Percentiles rank a stretch among this genome's conserved stretches.
phyloP scores from a whole-genome alignment of 2,888 invertebrate genomes.

The Hetaerina titia region DNA sequence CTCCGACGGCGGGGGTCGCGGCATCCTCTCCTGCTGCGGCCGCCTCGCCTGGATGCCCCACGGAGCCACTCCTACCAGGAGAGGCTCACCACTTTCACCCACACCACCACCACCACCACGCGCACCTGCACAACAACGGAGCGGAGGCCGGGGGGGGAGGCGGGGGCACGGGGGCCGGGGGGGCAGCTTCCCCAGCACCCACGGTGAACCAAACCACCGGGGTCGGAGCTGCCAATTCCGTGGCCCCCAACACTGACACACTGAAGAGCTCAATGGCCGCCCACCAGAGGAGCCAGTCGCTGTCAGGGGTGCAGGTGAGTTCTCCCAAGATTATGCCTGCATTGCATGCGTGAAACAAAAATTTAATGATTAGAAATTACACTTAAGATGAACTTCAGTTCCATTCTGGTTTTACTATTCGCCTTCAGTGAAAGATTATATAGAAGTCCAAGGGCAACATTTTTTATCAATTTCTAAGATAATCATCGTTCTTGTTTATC shows the following conservation, averaged over 20 bases:
- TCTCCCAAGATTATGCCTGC: neutral
- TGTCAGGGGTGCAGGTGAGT: conserved; percentile 75
- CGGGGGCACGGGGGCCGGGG: conserved; percentile 68
- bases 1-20: conserved; percentile 76
- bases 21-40: conserved; percentile 73
- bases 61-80: conserved; percentile 68
- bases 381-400: too few relatives aligned
- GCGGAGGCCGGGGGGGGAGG: neutral
- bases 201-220: conserved; percentile 71
- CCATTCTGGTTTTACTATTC: too few relatives aligned
- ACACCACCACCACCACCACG: conserved; percentile 55
- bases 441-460: too few relatives aligned
- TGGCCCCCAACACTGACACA: conserved; percentile 74
- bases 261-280: conserved; percentile 76
- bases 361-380: too few relatives aligned
- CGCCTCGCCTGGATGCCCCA: conserved; percentile 46
- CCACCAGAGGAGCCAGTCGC: conserved; percentile 77
- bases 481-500: too few relatives aligned
- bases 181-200: conserved; percentile 72
- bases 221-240: conserved; percentile 69
- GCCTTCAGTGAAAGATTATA: too few relatives aligned
- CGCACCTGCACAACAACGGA: conserved; percentile 22
- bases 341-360: too few relatives aligned
- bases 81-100: conserved; percentile 69
- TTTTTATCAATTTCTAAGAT: too few relatives aligned